phyloP scores from a whole-genome alignment of 2,797 vertebrate species.

The Rhynchonycteris naso region DNA sequence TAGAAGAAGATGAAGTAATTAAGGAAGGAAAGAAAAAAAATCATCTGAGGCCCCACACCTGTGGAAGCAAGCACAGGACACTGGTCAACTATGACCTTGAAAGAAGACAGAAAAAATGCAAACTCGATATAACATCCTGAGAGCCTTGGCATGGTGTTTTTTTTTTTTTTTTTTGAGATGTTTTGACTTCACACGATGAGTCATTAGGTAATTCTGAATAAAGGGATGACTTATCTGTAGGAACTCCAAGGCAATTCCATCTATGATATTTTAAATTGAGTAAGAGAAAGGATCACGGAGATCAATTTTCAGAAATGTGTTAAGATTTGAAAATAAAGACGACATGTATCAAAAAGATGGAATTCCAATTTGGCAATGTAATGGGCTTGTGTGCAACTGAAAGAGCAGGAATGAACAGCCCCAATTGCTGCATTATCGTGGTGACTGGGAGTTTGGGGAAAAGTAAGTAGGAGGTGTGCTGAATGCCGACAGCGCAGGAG shows the following conservation, averaged over 20 bases:
- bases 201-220: constrained; percentile 20
- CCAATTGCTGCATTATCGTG: neutral
- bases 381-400: neutral
- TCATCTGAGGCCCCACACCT: neutral
- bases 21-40: constrained; percentile 4
- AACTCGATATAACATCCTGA: neutral
- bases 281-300: neutral
- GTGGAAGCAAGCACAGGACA: constrained; percentile 7
- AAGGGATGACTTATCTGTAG: neutral
- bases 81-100: constrained; percentile 40
- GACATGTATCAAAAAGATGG: neutral
- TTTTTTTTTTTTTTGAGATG: neutral
- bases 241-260: neutral
- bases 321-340: constrained; percentile 7
- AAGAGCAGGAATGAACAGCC: neutral
- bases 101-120: constrained; percentile 43
- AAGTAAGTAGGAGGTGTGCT: neutral
- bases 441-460: neutral
- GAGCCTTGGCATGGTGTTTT: neutral
- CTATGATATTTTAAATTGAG: neutral
- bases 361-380: neutral
- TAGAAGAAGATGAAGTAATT: constrained; percentile 7
- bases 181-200: neutral
- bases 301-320: neutral
- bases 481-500: neutral